These are phyloP conservation scores for Ptychadena robeensis DNA, from an alignment of 2,797 vertebrate species.

Conservation along the genomic window DNA sequence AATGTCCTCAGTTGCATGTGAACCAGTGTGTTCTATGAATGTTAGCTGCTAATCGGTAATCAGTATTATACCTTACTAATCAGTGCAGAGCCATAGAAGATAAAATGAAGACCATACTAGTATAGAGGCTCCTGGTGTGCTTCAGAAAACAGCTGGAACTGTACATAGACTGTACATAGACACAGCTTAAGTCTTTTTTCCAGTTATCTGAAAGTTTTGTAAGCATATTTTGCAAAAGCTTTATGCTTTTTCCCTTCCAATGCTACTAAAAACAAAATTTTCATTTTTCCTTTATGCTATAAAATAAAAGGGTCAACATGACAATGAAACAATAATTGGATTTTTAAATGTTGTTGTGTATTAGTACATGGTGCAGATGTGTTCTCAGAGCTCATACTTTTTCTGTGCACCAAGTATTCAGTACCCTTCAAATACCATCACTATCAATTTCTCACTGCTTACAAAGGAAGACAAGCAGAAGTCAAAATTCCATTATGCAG, in stretches of 20 bases:
- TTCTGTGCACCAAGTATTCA: not conserved
- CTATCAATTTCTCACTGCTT: slow-evolving; percentile 25
- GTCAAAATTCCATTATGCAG: slow-evolving; percentile 44
- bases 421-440: slow-evolving; percentile 25
- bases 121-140: too few species aligned
- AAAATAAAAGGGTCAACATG: not conserved
- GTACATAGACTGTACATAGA: too few species aligned
- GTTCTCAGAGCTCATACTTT: not conserved
- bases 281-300: not conserved
- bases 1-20: too few species aligned
- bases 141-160: too few species aligned
- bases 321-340: not conserved
- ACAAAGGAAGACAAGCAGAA: slow-evolving; percentile 22
- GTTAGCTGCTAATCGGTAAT: too few species aligned
- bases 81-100: too few species aligned
- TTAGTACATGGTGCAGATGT: not conserved
- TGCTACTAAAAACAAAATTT: not conserved
- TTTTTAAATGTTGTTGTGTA: not conserved
- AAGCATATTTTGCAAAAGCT: not conserved
- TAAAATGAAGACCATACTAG: too few species aligned
- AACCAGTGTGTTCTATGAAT: too few species aligned
- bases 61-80: too few species aligned
- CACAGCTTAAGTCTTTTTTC: too few species aligned
- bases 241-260: not conserved
- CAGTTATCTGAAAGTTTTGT: not conserved